Evolutionary conservation across 2,113 vertebrate genomes (phyloP).

Genomic region (Stegastes partitus): DNA sequence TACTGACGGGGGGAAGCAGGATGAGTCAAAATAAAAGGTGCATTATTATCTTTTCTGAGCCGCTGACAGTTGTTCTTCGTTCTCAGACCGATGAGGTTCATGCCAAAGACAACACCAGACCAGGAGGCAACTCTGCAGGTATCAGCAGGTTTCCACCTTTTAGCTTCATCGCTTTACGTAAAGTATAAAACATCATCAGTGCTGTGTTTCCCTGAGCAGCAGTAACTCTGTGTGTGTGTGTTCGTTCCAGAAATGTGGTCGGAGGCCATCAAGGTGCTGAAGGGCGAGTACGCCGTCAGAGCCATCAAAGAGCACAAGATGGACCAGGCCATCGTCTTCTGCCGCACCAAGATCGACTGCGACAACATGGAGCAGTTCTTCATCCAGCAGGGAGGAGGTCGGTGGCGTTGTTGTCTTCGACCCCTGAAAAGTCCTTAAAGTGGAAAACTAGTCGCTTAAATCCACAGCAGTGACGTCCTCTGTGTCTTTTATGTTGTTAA

Average conservation of each 20-base stretch:
- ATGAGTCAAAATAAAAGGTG: background rate
- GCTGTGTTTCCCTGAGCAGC: background rate
- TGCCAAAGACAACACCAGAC: slow-evolving; percentile 93
- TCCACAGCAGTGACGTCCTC: too few relatives aligned
- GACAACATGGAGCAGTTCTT: slow-evolving; percentile 98
- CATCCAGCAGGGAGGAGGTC: slow-evolving; percentile 97
- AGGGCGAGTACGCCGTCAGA: slow-evolving; percentile 93
- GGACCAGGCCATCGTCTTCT: slow-evolving; percentile 99
- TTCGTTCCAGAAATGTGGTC: slow-evolving; percentile 94
- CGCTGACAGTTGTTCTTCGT: background rate
- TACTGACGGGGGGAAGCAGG: too few relatives aligned
- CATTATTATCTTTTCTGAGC: background rate
- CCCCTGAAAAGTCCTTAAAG: background rate
- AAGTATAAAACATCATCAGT: background rate
- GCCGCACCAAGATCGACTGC: slow-evolving; percentile 98
- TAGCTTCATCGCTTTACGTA: background rate
- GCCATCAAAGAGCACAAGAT: slow-evolving; percentile 99
- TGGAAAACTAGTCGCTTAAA: background rate
- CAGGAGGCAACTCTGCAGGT: slow-evolving; percentile 92
- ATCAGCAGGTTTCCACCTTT: slow-evolving; percentile 10
- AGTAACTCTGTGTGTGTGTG: background rate
- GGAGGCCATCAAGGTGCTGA: slow-evolving; percentile 96
- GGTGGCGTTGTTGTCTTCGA: background rate
- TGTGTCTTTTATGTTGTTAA: too few relatives aligned
- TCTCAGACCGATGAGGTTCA: slow-evolving; percentile 96